Base-by-base conservation (phyloP, 2,113 vertebrate genomes). In the Pungitius pungitius region DNA sequence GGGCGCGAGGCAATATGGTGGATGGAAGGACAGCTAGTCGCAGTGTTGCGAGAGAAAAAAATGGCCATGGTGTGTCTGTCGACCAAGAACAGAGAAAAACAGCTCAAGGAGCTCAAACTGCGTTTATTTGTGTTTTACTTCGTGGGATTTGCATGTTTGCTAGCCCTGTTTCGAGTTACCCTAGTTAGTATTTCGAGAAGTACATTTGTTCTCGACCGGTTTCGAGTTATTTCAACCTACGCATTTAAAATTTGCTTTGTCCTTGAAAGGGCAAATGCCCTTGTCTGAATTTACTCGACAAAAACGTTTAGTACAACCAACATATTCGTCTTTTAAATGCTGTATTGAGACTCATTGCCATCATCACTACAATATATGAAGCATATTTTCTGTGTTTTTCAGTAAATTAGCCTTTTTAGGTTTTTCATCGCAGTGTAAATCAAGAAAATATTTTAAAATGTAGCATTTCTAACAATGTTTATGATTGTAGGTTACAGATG, bases 191-290 rank as follows among this genome's bases (percentile, higher is more conserved):
- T 80, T 51, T 78, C 45, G 58, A 72, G 18, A 33, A 42, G 43
- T 7, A 18, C 35, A 26, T 87, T 90, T 81, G 63, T 87, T 59
- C 51, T 65, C 58, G 69, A 85, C 42, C 51, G 81, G 39, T 89
- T 86, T 57, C 52, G 81, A 84, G 73, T 86, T 88, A 74, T 90
- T 88, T 85, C 74, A 81, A 88, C 81, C 93, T 95, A 92, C 94
- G 94, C 94, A 95, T 92, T 94, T 93, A 92, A 93, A 93, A 94
- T 90, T 62, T 89, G 87, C 94, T 94, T 95, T 95, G 94, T 95
- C 94, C 94, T 95, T 95, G 93, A 92, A 83, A 90, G 90, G 92
- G 82, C 91, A 92, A 89, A 91, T 90, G 93, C 89, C 88, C 91
- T 90, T 92, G 90, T 88, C 27, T 84, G 72, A 73, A 77, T 90